Conservation (phyloP, 2,888 invertebrate genomes). For the Rugalucina vietnamica region DNA sequence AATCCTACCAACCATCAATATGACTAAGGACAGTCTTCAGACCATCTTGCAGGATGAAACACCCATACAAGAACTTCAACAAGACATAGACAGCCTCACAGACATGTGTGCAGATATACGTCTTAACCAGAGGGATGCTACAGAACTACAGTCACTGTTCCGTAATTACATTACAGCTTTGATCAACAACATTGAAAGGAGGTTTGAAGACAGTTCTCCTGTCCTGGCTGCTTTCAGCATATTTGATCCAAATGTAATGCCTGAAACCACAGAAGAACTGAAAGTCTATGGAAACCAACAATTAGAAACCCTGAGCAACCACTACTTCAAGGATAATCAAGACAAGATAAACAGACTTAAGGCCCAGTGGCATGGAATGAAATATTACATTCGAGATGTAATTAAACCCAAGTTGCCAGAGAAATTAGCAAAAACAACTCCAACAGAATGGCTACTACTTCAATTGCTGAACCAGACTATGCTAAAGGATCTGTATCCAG, state of each 20-base stretch:
- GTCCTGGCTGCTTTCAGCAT: conserved; percentile 29
- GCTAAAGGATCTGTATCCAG: conserved; percentile 16
- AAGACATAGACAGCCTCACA: conserved; percentile 35
- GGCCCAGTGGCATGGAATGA: conserved; percentile 35
- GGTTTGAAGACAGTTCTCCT: conserved; percentile 25
- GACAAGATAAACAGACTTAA: too few species aligned
- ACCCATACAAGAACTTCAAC: too few species aligned
- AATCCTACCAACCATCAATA: conserved; percentile 34
- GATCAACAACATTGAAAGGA: conserved; percentile 30
- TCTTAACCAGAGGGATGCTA: conserved; percentile 1
- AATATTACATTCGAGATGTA: conserved; percentile 29
- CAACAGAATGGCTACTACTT: conserved; percentile 26
- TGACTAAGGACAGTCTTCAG: conserved; percentile 29
- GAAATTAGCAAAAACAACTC: not conserved
- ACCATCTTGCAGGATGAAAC: conserved; percentile 13
- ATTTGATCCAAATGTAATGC: conserved; percentile 40
- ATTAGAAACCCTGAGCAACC: conserved; percentile 1
- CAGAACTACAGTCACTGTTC: too few species aligned
- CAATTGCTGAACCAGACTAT: not conserved
- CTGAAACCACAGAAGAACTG: conserved; percentile 5
- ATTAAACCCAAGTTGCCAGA: conserved; percentile 11
- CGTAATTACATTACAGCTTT: conserved; percentile 16
- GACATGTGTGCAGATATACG: conserved; percentile 34
- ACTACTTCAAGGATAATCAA: conserved; percentile 24
- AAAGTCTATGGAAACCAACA: conserved; percentile 12